Evolutionary conservation across 2,888 invertebrate genomes (phyloP).

Genomic region (Scrobipalpa atriplicella): DNA sequence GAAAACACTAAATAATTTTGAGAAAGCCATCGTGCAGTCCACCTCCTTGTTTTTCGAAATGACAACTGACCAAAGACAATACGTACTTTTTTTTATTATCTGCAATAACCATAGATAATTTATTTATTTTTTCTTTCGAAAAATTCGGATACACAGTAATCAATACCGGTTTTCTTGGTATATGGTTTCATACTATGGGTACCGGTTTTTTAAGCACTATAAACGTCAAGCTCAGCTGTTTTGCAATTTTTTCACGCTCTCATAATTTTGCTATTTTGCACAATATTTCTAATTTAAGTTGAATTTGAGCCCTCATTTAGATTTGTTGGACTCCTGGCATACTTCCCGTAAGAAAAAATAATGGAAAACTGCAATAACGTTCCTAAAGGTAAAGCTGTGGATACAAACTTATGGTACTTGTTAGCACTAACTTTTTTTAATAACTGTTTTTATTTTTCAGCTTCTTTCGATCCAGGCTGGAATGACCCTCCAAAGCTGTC

Average conservation of each 20-base stretch:
- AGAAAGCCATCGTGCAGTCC: constrained; percentile 46
- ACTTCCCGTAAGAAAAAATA: neutral
- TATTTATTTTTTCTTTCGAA: neutral
- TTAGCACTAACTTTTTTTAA: neutral
- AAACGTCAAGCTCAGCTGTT: neutral
- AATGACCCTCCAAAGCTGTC: constrained; percentile 82
- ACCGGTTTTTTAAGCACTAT: neutral
- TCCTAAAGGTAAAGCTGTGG: constrained; percentile 39
- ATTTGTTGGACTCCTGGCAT: neutral
- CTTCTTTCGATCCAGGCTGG: constrained; percentile 80
- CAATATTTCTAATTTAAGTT: neutral
- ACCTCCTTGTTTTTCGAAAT: neutral
- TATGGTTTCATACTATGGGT: neutral
- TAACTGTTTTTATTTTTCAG: constrained; percentile 47
- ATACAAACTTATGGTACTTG: neutral
- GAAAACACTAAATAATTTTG: constrained; percentile 41
- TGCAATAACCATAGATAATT: neutral
- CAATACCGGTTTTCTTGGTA: neutral
- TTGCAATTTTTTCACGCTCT: constrained; percentile 1
- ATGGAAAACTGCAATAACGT: constrained; percentile 53
- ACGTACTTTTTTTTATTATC: neutral
- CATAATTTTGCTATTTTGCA: neutral
- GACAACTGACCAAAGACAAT: constrained; percentile 16
- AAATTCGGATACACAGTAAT: neutral
- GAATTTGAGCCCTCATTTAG: neutral